phyloP scores from a whole-genome alignment of 2,113 vertebrate genomes.

The Stigmatopora argus region DNA sequence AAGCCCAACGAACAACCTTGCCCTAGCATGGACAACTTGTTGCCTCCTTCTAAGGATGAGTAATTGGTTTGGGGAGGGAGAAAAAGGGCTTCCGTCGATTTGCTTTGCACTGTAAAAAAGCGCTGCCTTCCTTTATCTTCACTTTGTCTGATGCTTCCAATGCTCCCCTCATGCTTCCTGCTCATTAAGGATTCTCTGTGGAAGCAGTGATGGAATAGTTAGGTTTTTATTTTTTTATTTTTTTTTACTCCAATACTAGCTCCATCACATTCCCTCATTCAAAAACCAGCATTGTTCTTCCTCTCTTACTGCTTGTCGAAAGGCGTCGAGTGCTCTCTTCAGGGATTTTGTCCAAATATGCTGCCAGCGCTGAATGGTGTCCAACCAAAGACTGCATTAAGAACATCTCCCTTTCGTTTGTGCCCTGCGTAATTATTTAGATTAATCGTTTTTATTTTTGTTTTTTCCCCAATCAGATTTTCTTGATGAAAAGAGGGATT shows the following conservation, averaged over 20 bases:
- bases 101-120: conserved; percentile 31
- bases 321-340: conserved; percentile 43
- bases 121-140: conserved; percentile 30
- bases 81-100: conserved; percentile 13
- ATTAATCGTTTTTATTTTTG: conserved; percentile 24
- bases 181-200: conserved; percentile 2
- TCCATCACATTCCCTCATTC: conserved; percentile 42
- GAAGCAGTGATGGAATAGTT: conserved; percentile 8
- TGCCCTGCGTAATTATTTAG: conserved; percentile 13
- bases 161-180: conserved; percentile 31
- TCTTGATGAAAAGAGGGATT: conserved; percentile 13
- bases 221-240: neutral
- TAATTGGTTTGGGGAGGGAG: conserved; percentile 3
- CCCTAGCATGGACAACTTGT: conserved; percentile 10
- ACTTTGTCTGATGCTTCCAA: conserved; percentile 27
- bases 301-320: conserved; percentile 7
- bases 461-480: neutral
- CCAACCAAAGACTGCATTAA: conserved; percentile 55
- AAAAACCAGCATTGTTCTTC: conserved; percentile 31
- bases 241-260: conserved; percentile 40
- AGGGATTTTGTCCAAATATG: conserved; percentile 46
- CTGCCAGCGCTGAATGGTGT: conserved; percentile 14
- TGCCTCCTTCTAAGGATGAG: conserved; percentile 6
- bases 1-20: neutral
- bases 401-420: neutral